These are phyloP conservation scores for Neomicropteryx cornuta DNA, from an alignment of 1,140 invertebrate genomes.

Conservation along the genomic window DNA sequence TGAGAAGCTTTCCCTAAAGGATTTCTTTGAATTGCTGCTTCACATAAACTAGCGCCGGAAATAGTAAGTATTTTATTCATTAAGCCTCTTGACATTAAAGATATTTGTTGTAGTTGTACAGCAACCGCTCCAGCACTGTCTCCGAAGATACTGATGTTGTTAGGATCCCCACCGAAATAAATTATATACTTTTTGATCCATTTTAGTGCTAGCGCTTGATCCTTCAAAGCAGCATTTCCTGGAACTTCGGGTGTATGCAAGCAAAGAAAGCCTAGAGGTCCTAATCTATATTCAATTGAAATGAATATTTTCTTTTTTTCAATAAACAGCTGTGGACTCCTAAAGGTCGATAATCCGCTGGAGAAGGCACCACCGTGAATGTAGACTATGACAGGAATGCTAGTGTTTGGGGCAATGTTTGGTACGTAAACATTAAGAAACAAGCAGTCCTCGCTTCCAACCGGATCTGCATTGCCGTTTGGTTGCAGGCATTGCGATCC, in stretches of 20 bases:
- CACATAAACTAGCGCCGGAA: too few relatives aligned
- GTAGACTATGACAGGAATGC: slow-evolving; percentile 35
- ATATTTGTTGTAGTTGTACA: slow-evolving; percentile 39
- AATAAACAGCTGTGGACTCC: slow-evolving; percentile 48
- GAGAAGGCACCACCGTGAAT: slow-evolving; percentile 38
- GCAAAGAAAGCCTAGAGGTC: slow-evolving; percentile 43
- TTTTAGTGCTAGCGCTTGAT: slow-evolving; percentile 25
- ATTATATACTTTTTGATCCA: slow-evolving; percentile 27
- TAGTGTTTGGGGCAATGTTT: slow-evolving; percentile 16
- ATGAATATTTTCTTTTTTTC: slow-evolving; percentile 52
- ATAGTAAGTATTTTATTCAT: slow-evolving; percentile 22
- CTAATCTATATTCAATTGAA: slow-evolving; percentile 59
- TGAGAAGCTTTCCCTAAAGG: too few relatives aligned
- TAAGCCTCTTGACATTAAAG: slow-evolving; percentile 44
- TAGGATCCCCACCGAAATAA: slow-evolving; percentile 59
- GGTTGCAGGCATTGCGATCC: slow-evolving; percentile 28
- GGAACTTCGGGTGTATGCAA: slow-evolving; percentile 32
- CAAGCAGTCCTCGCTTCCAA: slow-evolving; percentile 32
- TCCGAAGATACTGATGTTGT: slow-evolving; percentile 67
- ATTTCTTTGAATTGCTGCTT: too few relatives aligned
- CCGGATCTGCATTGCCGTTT: slow-evolving; percentile 10
- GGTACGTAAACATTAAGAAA: slow-evolving; percentile 33
- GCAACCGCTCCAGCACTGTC: slow-evolving; percentile 51
- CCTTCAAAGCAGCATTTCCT: slow-evolving; percentile 27
- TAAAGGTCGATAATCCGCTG: slow-evolving; percentile 28